Evolutionary conservation across 2,113 vertebrate species (phyloP), one percentile per base, ranked within the genome.

Genomic region (Condylura cristata): DNA sequence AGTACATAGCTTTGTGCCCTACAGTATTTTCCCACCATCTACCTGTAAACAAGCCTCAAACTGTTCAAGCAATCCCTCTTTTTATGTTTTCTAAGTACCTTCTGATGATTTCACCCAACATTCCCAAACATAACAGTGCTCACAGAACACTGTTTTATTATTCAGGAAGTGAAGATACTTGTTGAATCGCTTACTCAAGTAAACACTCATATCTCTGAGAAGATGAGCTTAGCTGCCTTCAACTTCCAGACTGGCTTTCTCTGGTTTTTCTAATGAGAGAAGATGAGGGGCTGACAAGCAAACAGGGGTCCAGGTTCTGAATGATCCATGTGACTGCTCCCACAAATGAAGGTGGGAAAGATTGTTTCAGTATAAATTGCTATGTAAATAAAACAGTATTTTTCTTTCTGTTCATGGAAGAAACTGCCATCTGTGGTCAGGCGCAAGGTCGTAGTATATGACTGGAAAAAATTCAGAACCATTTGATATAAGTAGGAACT

Each of bases 11-110:
- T 39, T 20, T 10, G 26, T 41, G 28, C 71, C 26, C 53, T 71
- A 5, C 26, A 3, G 14, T 41, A 30, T 14, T 48, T 37, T 70
- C 2, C 34, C 53, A 56, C 1, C 63, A 56, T 66, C 76, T 84
- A 12, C 41, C 78, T 89, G 39, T 14, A 75, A 76, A 71, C 60
- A 71, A 70, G 16, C 8, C 5, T 5, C 41, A 70, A 46, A 30
- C 16, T 60, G 30, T 44, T 65, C 16, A 71, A 72, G 37, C 2
- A 39, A 12, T 58, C 44, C 37, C n/a, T 74, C 26, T 39, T n/a
- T 44, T 92, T 46, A 53, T 71, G 32, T 80, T 90, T 89, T n/a
- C 13, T 88, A 82, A 87, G 8, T 72, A 46, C 22, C 30, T 94
- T 75, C 12, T 9, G 72, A 75, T 5, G 20, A 87, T 70, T 68